Evolutionary conservation across 2,113 vertebrate genomes (phyloP).

Genomic region (Oryctolagus cuniculus): mOryCun1.1 NC_091439.1:97406001-97406500

Average conservation of each 20-base stretch:
- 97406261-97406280: background rate
- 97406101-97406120: background rate
- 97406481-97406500: slow-evolving; percentile 5
- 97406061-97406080: background rate
- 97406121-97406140: background rate
- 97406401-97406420: background rate
- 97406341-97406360: background rate
- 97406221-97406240: background rate
- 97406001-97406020: background rate
- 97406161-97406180: background rate
- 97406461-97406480: background rate
- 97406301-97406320: background rate
- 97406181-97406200: background rate
- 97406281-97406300: background rate
- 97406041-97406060: slow-evolving; percentile 15
- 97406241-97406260: background rate
- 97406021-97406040: slow-evolving; percentile 14
- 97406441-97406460: background rate
- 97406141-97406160: background rate
- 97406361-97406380: background rate
- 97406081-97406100: slow-evolving; percentile 17
- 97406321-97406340: background rate
- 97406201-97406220: background rate
- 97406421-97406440: background rate
- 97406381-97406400: background rate